Evolutionary conservation across 2,797 vertebrate genomes (phyloP).

Genomic region (Sebastes diploproa): DNA sequence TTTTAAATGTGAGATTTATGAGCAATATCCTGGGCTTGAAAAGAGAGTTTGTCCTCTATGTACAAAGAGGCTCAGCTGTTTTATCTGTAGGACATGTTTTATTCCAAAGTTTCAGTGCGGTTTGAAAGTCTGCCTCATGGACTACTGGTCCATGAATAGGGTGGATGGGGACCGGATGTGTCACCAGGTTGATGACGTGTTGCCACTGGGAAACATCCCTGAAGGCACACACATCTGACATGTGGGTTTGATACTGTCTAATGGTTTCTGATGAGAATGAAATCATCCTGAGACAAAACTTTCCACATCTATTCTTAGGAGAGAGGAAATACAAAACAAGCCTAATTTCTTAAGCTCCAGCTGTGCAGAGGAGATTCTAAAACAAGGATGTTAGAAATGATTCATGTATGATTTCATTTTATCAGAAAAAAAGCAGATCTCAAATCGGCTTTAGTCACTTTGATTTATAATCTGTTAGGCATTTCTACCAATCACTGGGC

Average conservation of each 20-base stretch:
- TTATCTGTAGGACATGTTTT: constrained; percentile 35
- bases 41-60: constrained; percentile 35
- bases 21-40: background rate
- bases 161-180: constrained; percentile 52
- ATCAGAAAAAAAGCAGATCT: background rate
- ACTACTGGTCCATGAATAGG: constrained; percentile 47
- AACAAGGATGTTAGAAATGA: constrained; percentile 1
- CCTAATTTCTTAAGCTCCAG: background rate
- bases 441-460: background rate
- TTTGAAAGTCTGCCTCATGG: constrained; percentile 42
- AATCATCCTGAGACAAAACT: constrained; percentile 52
- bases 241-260: constrained; percentile 62
- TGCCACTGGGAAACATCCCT: constrained; percentile 64
- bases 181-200: constrained; percentile 70
- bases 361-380: background rate
- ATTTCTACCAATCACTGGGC: background rate
- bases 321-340: constrained; percentile 7
- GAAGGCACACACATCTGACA: constrained; percentile 58
- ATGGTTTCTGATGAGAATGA: constrained; percentile 56
- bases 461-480: background rate
- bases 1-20: constrained; percentile 32
- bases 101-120: constrained; percentile 3
- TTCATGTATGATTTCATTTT: background rate
- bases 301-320: constrained; percentile 25
- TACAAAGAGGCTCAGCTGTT: constrained; percentile 34